A percentile compares a stretch with the other conserved stretches of the same genome.
These are phyloP conservation scores for Hylomyscus alleni DNA, from an alignment of 2,797 vertebrate genomes.

Conservation along the genomic window DNA sequence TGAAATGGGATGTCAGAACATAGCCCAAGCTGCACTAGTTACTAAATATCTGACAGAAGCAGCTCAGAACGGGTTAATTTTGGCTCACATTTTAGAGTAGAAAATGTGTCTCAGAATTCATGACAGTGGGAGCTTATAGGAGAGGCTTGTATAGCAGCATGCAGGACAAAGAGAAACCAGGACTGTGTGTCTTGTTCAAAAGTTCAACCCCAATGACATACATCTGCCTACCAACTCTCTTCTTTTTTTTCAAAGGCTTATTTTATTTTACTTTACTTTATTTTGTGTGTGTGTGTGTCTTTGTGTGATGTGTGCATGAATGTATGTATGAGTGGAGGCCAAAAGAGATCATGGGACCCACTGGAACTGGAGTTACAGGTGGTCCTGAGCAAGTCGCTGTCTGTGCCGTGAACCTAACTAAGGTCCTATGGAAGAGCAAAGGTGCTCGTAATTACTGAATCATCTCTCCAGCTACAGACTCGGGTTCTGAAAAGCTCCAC, in stretches of 20 bases:
- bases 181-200: background rate
- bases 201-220: background rate
- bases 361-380: background rate
- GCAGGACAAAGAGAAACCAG: background rate
- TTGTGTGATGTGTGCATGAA: background rate
- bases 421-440: background rate
- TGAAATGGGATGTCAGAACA: background rate
- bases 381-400: background rate
- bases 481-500: background rate
- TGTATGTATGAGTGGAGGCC: background rate
- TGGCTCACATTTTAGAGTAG: background rate
- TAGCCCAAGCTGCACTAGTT: background rate
- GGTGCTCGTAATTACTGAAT: background rate
- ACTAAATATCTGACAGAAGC: background rate
- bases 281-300: too few relatives aligned
- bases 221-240: background rate
- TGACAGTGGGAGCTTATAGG: background rate
- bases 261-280: background rate
- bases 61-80: background rate
- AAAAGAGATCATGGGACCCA: too few relatives aligned
- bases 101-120: too few relatives aligned
- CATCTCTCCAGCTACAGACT: background rate
- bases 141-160: background rate
- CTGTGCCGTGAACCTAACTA: background rate
- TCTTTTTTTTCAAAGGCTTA: background rate